phyloP scores from a whole-genome alignment of 2,888 invertebrate genomes.

The Dasypogon diadema region DNA sequence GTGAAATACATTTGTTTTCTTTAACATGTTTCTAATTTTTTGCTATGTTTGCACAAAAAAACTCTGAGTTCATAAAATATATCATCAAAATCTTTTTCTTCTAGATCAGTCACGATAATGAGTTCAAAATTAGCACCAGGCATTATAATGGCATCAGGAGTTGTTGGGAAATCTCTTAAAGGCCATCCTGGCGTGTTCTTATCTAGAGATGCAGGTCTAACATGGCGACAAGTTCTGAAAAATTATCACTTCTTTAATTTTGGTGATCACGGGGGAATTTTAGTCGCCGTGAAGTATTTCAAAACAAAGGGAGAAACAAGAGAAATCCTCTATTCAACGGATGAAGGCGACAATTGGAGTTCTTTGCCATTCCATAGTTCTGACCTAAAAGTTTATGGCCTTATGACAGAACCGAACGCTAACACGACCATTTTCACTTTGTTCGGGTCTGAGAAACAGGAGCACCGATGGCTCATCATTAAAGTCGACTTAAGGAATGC shows the following conservation, averaged over 20 bases:
- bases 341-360: constrained; percentile 88
- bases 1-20: too few species aligned
- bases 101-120: constrained; percentile 81
- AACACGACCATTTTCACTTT: constrained; percentile 92
- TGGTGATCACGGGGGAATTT: constrained; percentile 91
- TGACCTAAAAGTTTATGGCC: constrained; percentile 85
- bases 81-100: not conserved
- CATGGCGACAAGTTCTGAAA: constrained; percentile 84
- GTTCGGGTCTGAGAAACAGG: constrained; percentile 84
- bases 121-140: constrained; percentile 90
- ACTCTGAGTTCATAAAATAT: not conserved
- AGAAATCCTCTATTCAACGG: constrained; percentile 84
- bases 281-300: constrained; percentile 87
- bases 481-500: constrained; percentile 72
- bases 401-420: constrained; percentile 95
- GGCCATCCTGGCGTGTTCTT: constrained; percentile 85
- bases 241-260: constrained; percentile 88
- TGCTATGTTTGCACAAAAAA: not conserved
- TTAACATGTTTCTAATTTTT: too few species aligned
- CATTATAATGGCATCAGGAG: constrained; percentile 87
- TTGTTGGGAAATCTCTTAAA: constrained; percentile 81
- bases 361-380: constrained; percentile 78
- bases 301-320: constrained; percentile 82
- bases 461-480: constrained; percentile 90
- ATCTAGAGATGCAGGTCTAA: constrained; percentile 84